Percentiles rank a stretch among this genome's conserved stretches.
These are phyloP conservation scores for Muscicapa adusta DNA, from an alignment of 2,113 vertebrate genomes.

Conservation along the genomic window DNA sequence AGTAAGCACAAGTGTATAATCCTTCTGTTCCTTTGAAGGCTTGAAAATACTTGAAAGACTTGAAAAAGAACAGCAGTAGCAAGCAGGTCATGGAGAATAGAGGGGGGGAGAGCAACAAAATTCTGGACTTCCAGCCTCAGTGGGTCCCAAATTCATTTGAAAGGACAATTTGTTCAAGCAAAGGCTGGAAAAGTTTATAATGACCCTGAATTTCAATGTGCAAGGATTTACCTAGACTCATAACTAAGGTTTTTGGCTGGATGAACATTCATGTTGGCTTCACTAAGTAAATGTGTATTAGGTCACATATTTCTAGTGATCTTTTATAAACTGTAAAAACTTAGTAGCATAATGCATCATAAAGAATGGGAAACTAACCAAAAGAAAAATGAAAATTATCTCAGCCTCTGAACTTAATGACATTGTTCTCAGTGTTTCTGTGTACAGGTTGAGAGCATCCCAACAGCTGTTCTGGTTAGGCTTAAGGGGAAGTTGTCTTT, in stretches of 20 bases:
- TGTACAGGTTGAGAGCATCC: background rate
- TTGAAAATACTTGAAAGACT: too few relatives aligned
- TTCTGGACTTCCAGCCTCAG: background rate
- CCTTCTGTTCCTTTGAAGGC: background rate
- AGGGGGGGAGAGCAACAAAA: background rate
- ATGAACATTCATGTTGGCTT: background rate
- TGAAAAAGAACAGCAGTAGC: background rate
- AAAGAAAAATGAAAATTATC: background rate
- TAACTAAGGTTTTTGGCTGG: background rate
- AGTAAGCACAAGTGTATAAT: background rate
- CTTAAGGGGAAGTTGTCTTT: background rate
- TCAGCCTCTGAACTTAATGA: background rate
- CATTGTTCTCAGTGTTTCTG: background rate
- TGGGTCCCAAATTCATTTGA: background rate
- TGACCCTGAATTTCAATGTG: background rate
- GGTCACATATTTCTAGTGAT: background rate
- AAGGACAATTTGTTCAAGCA: background rate
- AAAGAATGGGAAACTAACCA: background rate
- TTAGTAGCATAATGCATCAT: background rate
- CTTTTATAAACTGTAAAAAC: background rate
- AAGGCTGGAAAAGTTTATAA: background rate
- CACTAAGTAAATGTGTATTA: background rate
- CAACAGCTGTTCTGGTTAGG: background rate
- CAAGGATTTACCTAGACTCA: background rate
- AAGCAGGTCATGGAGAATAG: accelerated